A percentile compares a stretch with the other conserved stretches of the same genome.
These are phyloP conservation scores for Brachirus orientalis DNA, from an alignment of 2,113 vertebrate genomes.

Conservation along the genomic window DNA sequence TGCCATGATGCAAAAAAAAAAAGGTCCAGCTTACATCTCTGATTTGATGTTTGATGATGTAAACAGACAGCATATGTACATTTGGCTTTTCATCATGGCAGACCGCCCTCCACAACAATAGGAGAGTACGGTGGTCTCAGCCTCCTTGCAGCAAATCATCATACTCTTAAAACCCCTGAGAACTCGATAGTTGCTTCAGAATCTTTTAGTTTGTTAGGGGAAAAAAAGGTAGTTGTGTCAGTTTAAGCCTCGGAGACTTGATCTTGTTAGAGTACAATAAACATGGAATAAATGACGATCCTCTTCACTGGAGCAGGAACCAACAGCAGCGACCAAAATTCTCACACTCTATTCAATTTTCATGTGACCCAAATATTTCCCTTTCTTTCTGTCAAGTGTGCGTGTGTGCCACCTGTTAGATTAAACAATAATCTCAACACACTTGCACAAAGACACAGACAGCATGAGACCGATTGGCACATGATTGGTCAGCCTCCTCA, in stretches of 20 bases:
- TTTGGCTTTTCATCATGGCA: constrained; percentile 51
- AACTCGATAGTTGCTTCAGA: constrained; percentile 60
- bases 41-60: constrained; percentile 46
- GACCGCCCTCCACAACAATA: constrained; percentile 33
- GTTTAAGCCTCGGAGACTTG: constrained; percentile 51
- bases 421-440: constrained; percentile 55
- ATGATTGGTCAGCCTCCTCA: constrained; percentile 37
- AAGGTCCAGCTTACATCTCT: background rate
- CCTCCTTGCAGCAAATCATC: constrained; percentile 47
- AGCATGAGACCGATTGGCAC: constrained; percentile 15
- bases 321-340: constrained; percentile 34
- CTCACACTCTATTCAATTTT: constrained; percentile 55
- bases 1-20: constrained; percentile 9
- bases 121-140: constrained; percentile 34
- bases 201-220: constrained; percentile 68
- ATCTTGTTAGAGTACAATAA: constrained; percentile 47
- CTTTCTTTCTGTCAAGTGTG: constrained; percentile 55
- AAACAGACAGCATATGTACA: constrained; percentile 54
- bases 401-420: constrained; percentile 1
- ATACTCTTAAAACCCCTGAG: constrained; percentile 56
- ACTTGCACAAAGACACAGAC: constrained; percentile 32
- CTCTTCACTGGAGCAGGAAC: constrained; percentile 19
- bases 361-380: constrained; percentile 76
- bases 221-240: constrained; percentile 54
- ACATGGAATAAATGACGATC: constrained; percentile 13